Base-by-base conservation (phyloP, 1,140 invertebrate genomes). In the Trachymyrmex cornetzi region DNA sequence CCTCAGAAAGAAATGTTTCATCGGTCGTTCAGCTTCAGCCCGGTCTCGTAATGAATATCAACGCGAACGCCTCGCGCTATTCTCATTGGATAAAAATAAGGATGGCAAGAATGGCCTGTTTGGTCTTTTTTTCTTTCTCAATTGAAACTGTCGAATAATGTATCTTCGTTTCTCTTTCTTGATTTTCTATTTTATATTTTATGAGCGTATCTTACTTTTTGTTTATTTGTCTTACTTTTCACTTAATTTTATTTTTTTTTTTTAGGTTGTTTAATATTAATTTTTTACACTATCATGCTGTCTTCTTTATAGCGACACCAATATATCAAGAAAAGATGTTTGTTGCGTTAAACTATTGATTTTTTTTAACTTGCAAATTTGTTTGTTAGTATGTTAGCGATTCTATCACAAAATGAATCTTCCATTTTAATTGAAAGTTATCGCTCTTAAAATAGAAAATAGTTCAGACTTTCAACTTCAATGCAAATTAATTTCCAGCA, bases 41-140 rank as follows among this genome's bases (percentile, higher is more conserved):
- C n/a, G 92, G 77, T 94, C 92, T 93, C 94, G 94, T 94, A 79
- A 91, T 93, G 64, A 86, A 77, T 50, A 50, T 2, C 11, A 59
- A 55, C 3, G 16, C 34, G 64, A 81, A 69, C 2, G 3, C 12
- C 19, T 72, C 66, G 67, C 80, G 67, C 24, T 74, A 61, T 57
- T 72, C 38, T 82, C 30, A 74, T 82, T 19, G 53, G 44, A 34
- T 44, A 61, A 57, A 63, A 57, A 11, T 27, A 44, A 44, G 1
- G 6, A 24, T 48, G 48, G n/a, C 27, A 9, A 80, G 7, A 67
- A 2, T 30, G 2, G 0, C 48, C 24, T 14, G 16, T 7, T 59
- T 59, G 2, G 22, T 30, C 34, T 44, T 44, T 80, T 16, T n/a
- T 38, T 19, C 5, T 82, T 34, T 38, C 24, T 24, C 53, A 22